Base-by-base conservation (phyloP, 2,888 invertebrate species). In the Drosophila ezoana region DNA sequence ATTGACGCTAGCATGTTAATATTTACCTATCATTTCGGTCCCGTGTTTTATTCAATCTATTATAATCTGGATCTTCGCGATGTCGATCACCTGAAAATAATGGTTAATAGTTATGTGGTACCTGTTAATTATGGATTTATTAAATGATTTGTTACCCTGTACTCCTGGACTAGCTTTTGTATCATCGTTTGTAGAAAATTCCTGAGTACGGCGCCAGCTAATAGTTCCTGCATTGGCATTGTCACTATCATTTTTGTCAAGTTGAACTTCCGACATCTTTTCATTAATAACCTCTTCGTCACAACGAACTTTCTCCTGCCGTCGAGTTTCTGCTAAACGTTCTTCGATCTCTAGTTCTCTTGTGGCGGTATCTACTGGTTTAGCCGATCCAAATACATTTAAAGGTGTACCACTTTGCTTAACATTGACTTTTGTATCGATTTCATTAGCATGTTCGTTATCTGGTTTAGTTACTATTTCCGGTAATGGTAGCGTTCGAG, bases 331-430 rank as follows among this genome's bases (percentile, higher is more conserved):
- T 33, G 95, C 95, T 52, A 98, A 93, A 78, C 97, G 95, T 90
- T 97, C 97, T 90, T 98, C 98, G 75, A 98, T 98, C 93, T 98
- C 97, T 57, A 97, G 94, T 89, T 98, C 98, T 82, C 96, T 95
- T 47, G 97, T 96, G 54, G 97, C 95, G 2, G 98, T 99, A 91
- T 98, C 98, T 0, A 99, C 98, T 0, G 98, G 98, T 91, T 96
- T 97, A 16, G 98, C 98, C 33, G 95, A 96, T n/a, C 98, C 98
- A 91, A 98, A 98, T 79, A 98, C 98, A 62, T 95, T 96, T 48
- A 95, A 93, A 2, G 95, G 16, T 57, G 72, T 14, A 52, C 66
- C 73, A 51, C 68, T 69, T 40, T 54, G 60, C 40, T 74, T 81
- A 11, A 33, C 33, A 32, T 8, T 63, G 14, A 56, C 33, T 52